A percentile compares a stretch with the other conserved stretches of the same genome.
phyloP scores from a whole-genome alignment of 1,140 invertebrate genomes.

The Aphelenchoides fujianensis region DNA sequence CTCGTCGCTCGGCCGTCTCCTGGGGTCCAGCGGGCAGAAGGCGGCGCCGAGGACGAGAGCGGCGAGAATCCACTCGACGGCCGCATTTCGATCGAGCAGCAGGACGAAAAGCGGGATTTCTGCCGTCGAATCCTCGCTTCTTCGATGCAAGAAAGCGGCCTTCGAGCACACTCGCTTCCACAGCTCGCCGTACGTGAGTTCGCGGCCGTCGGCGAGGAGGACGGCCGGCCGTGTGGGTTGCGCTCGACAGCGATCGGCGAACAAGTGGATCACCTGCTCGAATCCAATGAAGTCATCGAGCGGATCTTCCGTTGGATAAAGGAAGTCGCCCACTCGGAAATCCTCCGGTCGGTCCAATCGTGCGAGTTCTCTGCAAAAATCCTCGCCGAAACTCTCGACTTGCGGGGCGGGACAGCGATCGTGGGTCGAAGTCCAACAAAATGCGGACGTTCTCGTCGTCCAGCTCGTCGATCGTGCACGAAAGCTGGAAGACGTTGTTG shows the following conservation, averaged over 20 bases:
- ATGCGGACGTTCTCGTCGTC: constrained; percentile 21
- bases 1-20: constrained; percentile 22
- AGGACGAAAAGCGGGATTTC: too few species aligned
- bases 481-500: constrained; percentile 49
- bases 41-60: constrained; percentile 28
- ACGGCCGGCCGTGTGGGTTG: neutral
- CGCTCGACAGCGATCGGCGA: neutral
- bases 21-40: constrained; percentile 38
- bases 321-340: too few species aligned
- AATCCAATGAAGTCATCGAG: too few species aligned
- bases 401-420: too few species aligned
- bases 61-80: constrained; percentile 28
- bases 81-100: neutral
- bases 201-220: neutral
- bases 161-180: neutral
- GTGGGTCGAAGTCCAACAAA: constrained; percentile 41
- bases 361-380: too few species aligned
- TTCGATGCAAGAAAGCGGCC: too few species aligned
- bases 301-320: too few species aligned
- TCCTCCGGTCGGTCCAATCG: too few species aligned
- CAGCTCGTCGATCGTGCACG: constrained; percentile 51
- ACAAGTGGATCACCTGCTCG: neutral
- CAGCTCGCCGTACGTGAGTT: neutral
- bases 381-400: constrained; percentile 23
- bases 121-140: too few species aligned